Conservation (phyloP, 2,888 invertebrate species). For the Ceriagrion tenellum region DNA sequence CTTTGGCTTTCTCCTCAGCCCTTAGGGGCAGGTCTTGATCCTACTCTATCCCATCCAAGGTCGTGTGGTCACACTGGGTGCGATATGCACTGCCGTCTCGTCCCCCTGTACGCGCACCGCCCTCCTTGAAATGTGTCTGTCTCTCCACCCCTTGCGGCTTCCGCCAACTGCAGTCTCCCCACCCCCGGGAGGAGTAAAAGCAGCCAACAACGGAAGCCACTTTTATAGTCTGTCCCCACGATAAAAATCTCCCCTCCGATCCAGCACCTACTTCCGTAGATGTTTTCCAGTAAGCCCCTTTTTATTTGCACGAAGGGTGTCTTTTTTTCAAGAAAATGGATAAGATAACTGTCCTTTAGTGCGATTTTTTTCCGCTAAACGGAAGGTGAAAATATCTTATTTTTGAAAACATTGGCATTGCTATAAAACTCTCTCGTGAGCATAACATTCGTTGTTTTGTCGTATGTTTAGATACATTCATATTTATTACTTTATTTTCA, state of each 20-base stretch:
- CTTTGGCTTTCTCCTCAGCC: background rate
- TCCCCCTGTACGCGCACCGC: background rate
- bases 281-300: background rate
- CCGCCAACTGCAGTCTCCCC: background rate
- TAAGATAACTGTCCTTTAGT: no score
- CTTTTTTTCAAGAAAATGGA: background rate
- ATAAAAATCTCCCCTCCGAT: background rate
- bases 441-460: no score
- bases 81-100: background rate
- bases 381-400: no score
- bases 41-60: background rate
- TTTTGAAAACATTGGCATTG: no score
- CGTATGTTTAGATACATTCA: no score
- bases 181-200: background rate
- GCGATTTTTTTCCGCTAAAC: no score
- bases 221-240: background rate
- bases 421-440: no score
- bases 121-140: no score
- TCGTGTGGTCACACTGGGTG: background rate
- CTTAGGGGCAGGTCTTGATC: background rate
- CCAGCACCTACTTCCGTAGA: background rate
- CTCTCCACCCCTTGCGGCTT: background rate
- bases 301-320: background rate
- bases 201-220: background rate
- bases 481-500: no score